phyloP scores from a whole-genome alignment of 2,888 invertebrate genomes.

The Tetragonisca angustula region DNA sequence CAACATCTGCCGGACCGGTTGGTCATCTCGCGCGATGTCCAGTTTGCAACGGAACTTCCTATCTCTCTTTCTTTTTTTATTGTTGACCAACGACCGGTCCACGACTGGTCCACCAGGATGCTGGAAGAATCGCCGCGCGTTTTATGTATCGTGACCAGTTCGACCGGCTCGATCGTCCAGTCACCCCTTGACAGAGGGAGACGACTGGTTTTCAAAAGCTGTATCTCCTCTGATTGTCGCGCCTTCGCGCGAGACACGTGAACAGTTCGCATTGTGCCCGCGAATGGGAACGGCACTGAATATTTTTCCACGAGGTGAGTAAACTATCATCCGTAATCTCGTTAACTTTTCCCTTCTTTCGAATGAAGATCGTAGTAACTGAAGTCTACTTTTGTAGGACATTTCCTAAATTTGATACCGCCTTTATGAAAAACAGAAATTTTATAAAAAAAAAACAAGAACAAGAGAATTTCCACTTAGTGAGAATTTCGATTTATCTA shows the following conservation, averaged over 20 bases:
- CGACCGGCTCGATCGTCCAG: slow-evolving; percentile 54
- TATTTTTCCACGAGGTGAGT: slow-evolving; percentile 30
- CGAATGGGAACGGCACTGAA: slow-evolving; percentile 46
- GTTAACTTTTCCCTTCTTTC: neutral
- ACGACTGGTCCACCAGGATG: slow-evolving; percentile 81
- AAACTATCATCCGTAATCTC: neutral
- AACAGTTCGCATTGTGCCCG: slow-evolving; percentile 67
- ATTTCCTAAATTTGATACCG: too few species aligned
- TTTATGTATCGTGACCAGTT: slow-evolving; percentile 74
- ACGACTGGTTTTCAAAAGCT: slow-evolving; percentile 76
- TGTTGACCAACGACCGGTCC: slow-evolving; percentile 71
- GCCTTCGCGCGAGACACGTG: slow-evolving; percentile 48
- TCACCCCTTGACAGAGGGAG: slow-evolving; percentile 66
- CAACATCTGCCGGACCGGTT: slow-evolving; percentile 83
- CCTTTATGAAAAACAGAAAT: too few species aligned
- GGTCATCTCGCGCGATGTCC: slow-evolving; percentile 80
- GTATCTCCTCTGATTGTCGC: slow-evolving; percentile 48
- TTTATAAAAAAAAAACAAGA: too few species aligned
- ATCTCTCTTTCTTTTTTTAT: slow-evolving; percentile 37
- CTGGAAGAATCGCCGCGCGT: slow-evolving; percentile 68
- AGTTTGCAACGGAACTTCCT: slow-evolving; percentile 59
- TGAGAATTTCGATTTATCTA: too few species aligned
- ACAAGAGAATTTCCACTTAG: too few species aligned
- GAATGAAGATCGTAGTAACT: neutral
- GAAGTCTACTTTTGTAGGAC: neutral